Evolutionary conservation across 2,113 vertebrate species (phyloP).

Genomic region (Lonchura striata): DNA sequence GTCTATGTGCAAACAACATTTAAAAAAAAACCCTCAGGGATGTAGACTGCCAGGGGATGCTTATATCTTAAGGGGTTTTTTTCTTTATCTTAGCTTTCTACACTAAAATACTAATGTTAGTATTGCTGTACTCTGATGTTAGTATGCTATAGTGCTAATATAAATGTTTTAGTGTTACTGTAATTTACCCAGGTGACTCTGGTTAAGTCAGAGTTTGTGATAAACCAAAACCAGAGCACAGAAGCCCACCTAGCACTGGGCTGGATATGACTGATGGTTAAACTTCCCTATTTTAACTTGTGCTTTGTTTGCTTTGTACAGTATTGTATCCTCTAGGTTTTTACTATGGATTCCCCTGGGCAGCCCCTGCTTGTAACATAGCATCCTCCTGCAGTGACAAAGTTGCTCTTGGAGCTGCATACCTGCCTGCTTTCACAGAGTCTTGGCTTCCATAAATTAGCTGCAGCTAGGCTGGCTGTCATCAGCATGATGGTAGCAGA

Average conservation of each 20-base stretch:
- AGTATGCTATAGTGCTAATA: neutral
- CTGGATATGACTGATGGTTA: neutral
- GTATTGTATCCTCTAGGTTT: neutral
- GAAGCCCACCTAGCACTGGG: neutral
- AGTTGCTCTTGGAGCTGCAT: neutral
- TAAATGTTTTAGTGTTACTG: neutral
- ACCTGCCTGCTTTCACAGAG: neutral
- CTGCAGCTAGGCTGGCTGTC: neutral
- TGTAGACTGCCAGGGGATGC: neutral
- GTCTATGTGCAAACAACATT: neutral
- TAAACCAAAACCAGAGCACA: neutral
- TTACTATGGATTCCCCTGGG: neutral
- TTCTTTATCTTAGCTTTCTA: neutral
- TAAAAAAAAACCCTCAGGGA: accelerated
- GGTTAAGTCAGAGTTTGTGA: neutral
- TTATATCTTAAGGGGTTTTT: neutral
- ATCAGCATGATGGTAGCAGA: neutral
- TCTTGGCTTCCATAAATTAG: neutral
- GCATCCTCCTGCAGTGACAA: neutral
- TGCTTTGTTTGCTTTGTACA: neutral
- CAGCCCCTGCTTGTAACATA: neutral
- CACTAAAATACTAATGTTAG: neutral
- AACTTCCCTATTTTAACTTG: neutral
- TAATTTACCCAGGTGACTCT: neutral
- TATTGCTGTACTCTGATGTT: neutral